Base-by-base conservation (phyloP, 2,797 vertebrate species). In the Coregonus suidteri region DNA sequence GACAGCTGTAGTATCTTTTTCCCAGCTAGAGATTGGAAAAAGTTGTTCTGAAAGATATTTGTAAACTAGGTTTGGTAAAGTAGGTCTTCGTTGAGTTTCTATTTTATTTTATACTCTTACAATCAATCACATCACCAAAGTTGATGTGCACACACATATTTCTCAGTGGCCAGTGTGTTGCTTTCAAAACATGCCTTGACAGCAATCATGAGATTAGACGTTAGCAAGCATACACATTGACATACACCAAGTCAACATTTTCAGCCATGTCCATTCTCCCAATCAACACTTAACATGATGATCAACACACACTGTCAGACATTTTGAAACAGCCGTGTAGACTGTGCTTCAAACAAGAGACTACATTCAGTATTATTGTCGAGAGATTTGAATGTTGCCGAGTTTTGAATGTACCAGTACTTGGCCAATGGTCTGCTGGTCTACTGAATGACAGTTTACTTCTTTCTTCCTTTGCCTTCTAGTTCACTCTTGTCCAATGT, bases 41-140 rank as follows among this genome's bases (percentile, higher is more conserved):
- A 3, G 41, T 64, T 64, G 3, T 64, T 30, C n/a, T 59, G 14
- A 65, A 9, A 1, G 4, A 70, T 47, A 70, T 69, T 41, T 68
- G 30, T 35, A 35, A 34, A 18, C 7, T n/a, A 69, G 20, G 20
- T 69, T 47, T n/a, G 68, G 6, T 47, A 47, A 37, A n/a, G 68
- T 70, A 70, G 66, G 31, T 25, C 25, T 25, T 25, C 25, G 25
- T 25, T 25, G 25, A 25, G 25, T 65, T 25, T 70, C 16, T 18
- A 72, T 13, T 34, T 4, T 16, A 54, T 77, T 78, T 35, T 56
- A n/a, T 70, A 68, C 1, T 64, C 47, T 77, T 81, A 88, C 75
- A 85, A 83, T 82, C 80, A 69, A 56, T 76, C 75, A 5, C 30
- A n/a, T 84, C 68, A 82, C 81, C 85, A 86, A 86, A 87, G 85